These are phyloP conservation scores for Philopotamus ludificatus DNA, from an alignment of 1,140 invertebrate genomes.

Conservation along the genomic window DNA sequence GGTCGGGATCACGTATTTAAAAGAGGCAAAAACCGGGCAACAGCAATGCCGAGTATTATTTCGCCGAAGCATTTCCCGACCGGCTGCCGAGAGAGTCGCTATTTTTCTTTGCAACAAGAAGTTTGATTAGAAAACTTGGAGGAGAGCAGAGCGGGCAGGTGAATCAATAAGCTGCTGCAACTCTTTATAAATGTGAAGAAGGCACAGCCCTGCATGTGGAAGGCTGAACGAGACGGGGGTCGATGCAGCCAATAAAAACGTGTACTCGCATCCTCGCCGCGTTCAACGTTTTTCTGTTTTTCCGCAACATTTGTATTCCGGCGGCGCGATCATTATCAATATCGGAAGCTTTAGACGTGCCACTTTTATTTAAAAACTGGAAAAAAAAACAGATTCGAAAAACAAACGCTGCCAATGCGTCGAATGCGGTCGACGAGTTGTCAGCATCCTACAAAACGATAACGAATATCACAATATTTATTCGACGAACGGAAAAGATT, in stretches of 20 bases:
- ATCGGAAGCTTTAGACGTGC: not conserved
- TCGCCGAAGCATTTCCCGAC: not conserved
- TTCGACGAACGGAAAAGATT: too few species aligned
- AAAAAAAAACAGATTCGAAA: too few species aligned
- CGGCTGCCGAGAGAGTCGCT: constrained; percentile 24
- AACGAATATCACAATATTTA: too few species aligned
- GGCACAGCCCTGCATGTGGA: not conserved
- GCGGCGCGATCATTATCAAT: not conserved
- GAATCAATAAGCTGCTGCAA: constrained; percentile 34
- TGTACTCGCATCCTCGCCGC: not conserved
- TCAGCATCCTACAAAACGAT: too few species aligned
- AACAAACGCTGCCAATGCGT: too few species aligned
- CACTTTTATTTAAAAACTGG: not conserved
- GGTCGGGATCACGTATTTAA: not conserved
- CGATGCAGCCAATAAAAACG: not conserved
- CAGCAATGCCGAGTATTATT: constrained; percentile 2
- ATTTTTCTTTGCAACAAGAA: constrained; percentile 39
- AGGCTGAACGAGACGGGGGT: not conserved
- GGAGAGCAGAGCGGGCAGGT: constrained; percentile 28
- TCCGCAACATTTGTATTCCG: too few species aligned
- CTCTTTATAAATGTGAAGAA: not conserved
- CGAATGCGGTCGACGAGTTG: too few species aligned
- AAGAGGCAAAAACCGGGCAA: not conserved
- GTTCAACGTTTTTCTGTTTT: not conserved
- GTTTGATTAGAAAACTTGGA: constrained; percentile 41